Conservation (phyloP, 1,140 invertebrate species). For the Tetramorium simillimum region DNA sequence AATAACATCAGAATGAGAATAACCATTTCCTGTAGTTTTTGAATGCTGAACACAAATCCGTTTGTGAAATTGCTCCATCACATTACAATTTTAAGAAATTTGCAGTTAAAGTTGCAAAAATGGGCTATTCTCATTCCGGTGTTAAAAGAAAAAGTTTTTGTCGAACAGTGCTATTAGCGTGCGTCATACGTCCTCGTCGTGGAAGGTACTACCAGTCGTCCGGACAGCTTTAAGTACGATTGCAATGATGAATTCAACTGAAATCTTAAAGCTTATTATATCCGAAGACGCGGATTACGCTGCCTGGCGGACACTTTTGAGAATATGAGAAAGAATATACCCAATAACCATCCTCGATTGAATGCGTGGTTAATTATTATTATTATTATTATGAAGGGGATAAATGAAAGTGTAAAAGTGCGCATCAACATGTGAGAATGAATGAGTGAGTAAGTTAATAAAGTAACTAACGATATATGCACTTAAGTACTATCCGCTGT, state of each 20-base stretch:
- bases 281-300: conserved; percentile 57
- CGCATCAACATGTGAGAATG: conserved; percentile 71
- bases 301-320: conserved; percentile 42
- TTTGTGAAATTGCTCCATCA: too few species aligned
- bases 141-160: too few species aligned
- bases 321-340: conserved; percentile 68
- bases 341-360: conserved; percentile 67
- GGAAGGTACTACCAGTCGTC: conserved; percentile 56
- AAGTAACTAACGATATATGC: conserved; percentile 80
- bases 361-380: conserved; percentile 73
- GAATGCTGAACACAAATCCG: too few species aligned
- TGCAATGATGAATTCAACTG: conserved; percentile 59
- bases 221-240: conserved; percentile 62
- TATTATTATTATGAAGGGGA: conserved; percentile 59
- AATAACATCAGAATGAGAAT: too few species aligned
- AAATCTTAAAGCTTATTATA: conserved; percentile 68
- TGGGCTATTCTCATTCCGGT: too few species aligned
- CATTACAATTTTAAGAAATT: too few species aligned
- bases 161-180: neutral
- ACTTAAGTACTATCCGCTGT: conserved; percentile 78
- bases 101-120: too few species aligned
- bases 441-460: conserved; percentile 76
- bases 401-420: conserved; percentile 69
- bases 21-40: too few species aligned
- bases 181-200: conserved; percentile 34